phyloP scores from a whole-genome alignment of 2,113 vertebrate species.

The Psettodes erumei region DNA sequence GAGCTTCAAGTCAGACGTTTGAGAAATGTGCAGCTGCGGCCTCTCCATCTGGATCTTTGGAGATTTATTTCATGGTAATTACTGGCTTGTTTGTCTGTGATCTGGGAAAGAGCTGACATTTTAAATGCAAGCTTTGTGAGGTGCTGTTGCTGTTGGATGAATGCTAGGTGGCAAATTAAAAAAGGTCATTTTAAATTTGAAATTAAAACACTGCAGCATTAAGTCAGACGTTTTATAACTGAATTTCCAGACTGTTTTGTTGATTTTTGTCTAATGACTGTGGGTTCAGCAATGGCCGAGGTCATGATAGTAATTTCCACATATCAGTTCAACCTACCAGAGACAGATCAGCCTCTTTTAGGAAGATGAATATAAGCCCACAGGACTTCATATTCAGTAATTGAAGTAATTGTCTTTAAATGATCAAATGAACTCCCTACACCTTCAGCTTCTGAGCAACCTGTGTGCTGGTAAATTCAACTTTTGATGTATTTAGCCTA shows the following conservation, averaged over 20 bases:
- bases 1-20: conserved; percentile 14
- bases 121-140: not conserved
- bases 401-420: not conserved
- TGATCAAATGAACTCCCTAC: not conserved
- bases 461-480: not conserved
- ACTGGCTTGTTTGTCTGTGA: conserved; percentile 18
- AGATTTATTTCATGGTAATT: conserved; percentile 77
- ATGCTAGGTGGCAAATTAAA: not conserved
- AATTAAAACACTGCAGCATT: not conserved
- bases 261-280: not conserved
- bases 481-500: no score
- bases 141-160: not conserved
- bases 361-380: not conserved
- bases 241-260: not conserved
- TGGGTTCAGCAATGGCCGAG: not conserved
- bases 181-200: not conserved
- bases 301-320: not conserved
- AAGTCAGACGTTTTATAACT: not conserved
- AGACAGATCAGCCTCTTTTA: no score
- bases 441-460: not conserved
- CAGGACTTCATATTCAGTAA: not conserved
- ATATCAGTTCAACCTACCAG: not conserved
- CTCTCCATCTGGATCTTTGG: conserved; percentile 77
- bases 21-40: conserved; percentile 77
- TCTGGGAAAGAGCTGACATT: conserved; percentile 2